These are phyloP conservation scores for Saturnia japonica DNA, from an alignment of 2,888 invertebrate species.

Conservation along the genomic window DNA sequence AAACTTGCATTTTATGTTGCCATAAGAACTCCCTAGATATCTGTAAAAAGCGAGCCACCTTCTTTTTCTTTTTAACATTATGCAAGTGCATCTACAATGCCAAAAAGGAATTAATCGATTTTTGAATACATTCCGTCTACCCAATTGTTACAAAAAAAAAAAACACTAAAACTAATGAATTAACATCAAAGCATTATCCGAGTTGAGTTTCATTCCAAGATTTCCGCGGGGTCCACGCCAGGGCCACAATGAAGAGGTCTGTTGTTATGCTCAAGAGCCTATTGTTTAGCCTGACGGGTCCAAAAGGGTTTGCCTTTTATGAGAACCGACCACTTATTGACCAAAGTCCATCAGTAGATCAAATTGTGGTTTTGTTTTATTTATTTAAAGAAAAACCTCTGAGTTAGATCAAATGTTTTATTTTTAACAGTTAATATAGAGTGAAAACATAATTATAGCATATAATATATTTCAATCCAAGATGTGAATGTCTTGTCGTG, in stretches of 20 bases:
- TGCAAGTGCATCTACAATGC: no score
- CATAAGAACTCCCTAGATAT: no score
- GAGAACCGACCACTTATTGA: slow-evolving; percentile 10
- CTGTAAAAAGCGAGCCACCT: no score
- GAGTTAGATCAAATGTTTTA: not conserved
- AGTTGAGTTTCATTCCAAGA: slow-evolving; percentile 38
- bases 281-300: slow-evolving; percentile 49
- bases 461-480: not conserved
- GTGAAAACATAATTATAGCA: not conserved
- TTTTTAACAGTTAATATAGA: not conserved
- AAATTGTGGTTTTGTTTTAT: not conserved
- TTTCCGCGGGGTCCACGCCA: slow-evolving; percentile 32
- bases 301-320: slow-evolving; percentile 56
- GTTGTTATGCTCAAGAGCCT: slow-evolving; percentile 42
- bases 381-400: not conserved
- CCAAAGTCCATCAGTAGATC: slow-evolving; percentile 13
- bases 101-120: no score
- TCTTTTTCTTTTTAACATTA: no score
- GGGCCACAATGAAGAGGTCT: slow-evolving; percentile 46
- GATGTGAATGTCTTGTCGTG: no score
- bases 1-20: no score
- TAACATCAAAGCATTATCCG: slow-evolving; percentile 4
- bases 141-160: not conserved
- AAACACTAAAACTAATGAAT: not conserved
- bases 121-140: not conserved